These are phyloP conservation scores for Apis mellifera DNA, from an alignment of 1,140 invertebrate genomes.

Conservation along the genomic window Amel_HAv3.1 CM009933.2:2030501-2031000, in stretches of 20 bases:
- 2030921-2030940: slow-evolving; percentile 38
- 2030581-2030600: too few species aligned
- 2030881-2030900: not conserved
- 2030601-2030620: too few species aligned
- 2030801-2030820: slow-evolving; percentile 7
- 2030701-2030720: too few species aligned
- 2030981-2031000: slow-evolving; percentile 54
- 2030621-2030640: too few species aligned
- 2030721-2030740: not conserved
- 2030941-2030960: slow-evolving; percentile 27
- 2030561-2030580: too few species aligned
- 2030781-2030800: slow-evolving; percentile 5
- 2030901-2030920: slow-evolving; percentile 27
- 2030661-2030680: too few species aligned
- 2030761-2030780: not conserved
- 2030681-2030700: too few species aligned
- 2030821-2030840: not conserved
- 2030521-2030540: too few species aligned
- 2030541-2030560: too few species aligned
- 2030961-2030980: slow-evolving; percentile 53
- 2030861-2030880: slow-evolving; percentile 34
- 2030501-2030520: too few species aligned
- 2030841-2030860: not conserved
- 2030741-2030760: not conserved
- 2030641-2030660: too few species aligned